These are phyloP conservation scores for Melangyna quadrimaculata DNA, from an alignment of 2,888 invertebrate species.

Conservation along the genomic window DNA sequence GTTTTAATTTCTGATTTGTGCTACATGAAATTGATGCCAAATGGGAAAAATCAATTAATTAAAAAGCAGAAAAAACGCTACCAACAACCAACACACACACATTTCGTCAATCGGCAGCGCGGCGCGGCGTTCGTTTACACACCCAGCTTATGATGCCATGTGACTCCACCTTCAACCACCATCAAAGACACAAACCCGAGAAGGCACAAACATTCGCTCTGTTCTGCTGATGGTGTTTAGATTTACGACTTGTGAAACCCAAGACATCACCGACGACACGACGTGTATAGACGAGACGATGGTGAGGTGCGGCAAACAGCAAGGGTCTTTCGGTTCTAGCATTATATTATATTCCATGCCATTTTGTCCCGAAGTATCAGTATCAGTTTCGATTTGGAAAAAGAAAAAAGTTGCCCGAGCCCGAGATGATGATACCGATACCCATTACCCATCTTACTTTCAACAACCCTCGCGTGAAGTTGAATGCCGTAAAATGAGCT, in stretches of 20 bases:
- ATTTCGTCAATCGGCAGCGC: background rate
- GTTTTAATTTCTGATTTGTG: conserved; percentile 72
- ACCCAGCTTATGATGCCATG: conserved; percentile 32
- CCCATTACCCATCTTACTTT: conserved; percentile 38
- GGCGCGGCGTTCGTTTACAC: conserved; percentile 48
- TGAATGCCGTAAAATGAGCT: conserved; percentile 50
- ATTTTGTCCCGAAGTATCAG: conserved; percentile 67
- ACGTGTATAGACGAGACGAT: conserved; percentile 6
- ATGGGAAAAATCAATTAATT: conserved; percentile 71
- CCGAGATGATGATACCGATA: conserved; percentile 56
- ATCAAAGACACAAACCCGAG: conserved; percentile 45
- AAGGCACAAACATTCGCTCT: conserved; percentile 61
- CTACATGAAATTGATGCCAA: conserved; percentile 71
- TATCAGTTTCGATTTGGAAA: conserved; percentile 65
- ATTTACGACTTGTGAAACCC: conserved; percentile 71
- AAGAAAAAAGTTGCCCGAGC: conserved; percentile 43
- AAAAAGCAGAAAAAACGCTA: conserved; percentile 61
- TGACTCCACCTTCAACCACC: too few relatives aligned
- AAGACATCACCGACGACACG: conserved; percentile 47
- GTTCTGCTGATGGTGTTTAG: too few relatives aligned
- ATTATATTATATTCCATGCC: conserved; percentile 63
- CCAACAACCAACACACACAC: conserved; percentile 35
- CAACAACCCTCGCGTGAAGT: conserved; percentile 44
- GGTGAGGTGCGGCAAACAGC: background rate
- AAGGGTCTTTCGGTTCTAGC: conserved; percentile 25